Conservation (phyloP, 2,888 invertebrate genomes). For the Chromoteleia sp. region DNA sequence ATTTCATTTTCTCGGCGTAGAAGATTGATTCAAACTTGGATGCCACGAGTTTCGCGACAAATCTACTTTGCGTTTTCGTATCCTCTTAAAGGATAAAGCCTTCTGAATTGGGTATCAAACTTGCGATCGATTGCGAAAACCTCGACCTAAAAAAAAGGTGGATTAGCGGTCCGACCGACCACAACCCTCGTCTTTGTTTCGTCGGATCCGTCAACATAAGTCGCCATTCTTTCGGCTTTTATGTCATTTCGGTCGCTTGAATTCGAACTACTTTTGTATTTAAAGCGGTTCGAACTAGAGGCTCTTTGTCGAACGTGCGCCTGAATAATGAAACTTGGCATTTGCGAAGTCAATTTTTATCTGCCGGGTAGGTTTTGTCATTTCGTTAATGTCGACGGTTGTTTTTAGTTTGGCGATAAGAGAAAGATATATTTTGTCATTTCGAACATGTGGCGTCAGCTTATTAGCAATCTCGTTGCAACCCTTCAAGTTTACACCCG, state of each 20-base stretch:
- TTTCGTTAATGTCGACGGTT: not conserved
- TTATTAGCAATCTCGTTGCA: slow-evolving; percentile 32
- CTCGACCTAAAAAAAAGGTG: slow-evolving; percentile 22
- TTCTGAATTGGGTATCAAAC: not conserved
- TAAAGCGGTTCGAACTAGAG: not conserved
- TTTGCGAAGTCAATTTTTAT: not conserved
- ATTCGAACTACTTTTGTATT: not conserved
- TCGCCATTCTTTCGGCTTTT: not conserved
- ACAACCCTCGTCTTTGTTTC: not conserved
- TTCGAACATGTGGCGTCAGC: slow-evolving; percentile 11
- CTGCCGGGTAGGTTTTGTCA: no score
- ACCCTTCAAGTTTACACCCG: slow-evolving; percentile 16
- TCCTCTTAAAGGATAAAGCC: slow-evolving; percentile 26
- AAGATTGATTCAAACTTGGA: slow-evolving; percentile 16
- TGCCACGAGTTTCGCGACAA: not conserved
- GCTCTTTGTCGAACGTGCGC: not conserved
- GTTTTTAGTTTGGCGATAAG: not conserved
- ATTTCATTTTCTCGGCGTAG: no score
- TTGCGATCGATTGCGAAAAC: slow-evolving; percentile 9
- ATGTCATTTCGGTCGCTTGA: not conserved
- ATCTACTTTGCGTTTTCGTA: slow-evolving; percentile 16
- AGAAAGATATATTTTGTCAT: slow-evolving; percentile 19
- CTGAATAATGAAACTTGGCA: not conserved
- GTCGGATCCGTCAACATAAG: not conserved
- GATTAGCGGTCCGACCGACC: no score